These are phyloP conservation scores for Rana temporaria DNA, from an alignment of 2,113 vertebrate species.

Conservation along the genomic window DNA sequence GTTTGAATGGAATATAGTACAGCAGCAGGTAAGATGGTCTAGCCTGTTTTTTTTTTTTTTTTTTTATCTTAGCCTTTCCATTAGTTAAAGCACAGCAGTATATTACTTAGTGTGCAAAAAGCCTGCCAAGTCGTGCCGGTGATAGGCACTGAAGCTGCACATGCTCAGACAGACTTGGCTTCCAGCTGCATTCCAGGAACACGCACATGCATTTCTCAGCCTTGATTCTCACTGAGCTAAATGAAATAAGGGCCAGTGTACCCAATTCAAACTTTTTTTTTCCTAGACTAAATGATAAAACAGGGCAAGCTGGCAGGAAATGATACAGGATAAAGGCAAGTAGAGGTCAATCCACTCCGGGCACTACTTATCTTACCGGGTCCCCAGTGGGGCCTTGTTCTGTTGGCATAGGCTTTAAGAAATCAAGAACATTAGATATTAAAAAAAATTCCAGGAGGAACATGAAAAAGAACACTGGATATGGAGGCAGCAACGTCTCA, in stretches of 20 bases:
- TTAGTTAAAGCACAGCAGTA: not conserved
- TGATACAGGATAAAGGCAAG: constrained; percentile 79
- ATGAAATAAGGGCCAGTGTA: constrained; percentile 61
- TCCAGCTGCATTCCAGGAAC: constrained; percentile 71
- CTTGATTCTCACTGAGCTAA: constrained; percentile 22
- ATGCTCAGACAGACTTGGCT: constrained; percentile 74
- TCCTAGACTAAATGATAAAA: constrained; percentile 70
- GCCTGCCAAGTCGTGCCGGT: not conserved
- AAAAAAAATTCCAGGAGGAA: constrained; percentile 61
- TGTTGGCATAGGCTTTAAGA: constrained; percentile 95
- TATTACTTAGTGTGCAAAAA: not conserved
- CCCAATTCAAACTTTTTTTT: constrained; percentile 71
- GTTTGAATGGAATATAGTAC: constrained; percentile 6
- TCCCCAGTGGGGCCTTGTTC: constrained; percentile 97
- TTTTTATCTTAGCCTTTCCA: too few species aligned
- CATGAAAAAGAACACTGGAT: not conserved
- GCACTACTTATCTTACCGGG: constrained; percentile 89
- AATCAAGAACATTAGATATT: constrained; percentile 78
- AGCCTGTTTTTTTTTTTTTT: constrained; percentile 58
- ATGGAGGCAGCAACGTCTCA: constrained; percentile 4
- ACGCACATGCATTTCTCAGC: constrained; percentile 77
- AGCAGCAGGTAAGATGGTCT: not conserved
- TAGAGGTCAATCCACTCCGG: constrained; percentile 80
- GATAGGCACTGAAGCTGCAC: constrained; percentile 52
- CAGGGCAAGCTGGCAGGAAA: constrained; percentile 74